These are phyloP conservation scores for Flexamia atlantica DNA, from an alignment of 2,888 invertebrate genomes.

Conservation along the genomic window DNA sequence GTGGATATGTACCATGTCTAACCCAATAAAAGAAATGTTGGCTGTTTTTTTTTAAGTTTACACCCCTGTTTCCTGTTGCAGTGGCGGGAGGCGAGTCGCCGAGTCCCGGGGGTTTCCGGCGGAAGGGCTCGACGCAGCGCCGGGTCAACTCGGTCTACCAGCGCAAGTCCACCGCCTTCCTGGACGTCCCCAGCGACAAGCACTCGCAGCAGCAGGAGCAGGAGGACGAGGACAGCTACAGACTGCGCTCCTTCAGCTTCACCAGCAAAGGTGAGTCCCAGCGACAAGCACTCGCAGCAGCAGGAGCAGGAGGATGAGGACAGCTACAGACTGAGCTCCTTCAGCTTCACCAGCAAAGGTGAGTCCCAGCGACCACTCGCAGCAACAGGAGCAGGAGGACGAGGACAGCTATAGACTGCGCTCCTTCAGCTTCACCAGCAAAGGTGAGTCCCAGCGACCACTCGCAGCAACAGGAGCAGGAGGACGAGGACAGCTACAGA, in stretches of 20 bases:
- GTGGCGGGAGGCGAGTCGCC: conserved; percentile 75
- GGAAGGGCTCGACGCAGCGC: conserved; percentile 75
- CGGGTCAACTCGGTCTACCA: conserved; percentile 76
- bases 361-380: conserved; percentile 76
- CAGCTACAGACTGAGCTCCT: conserved; percentile 93
- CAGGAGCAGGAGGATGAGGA: conserved; percentile 86
- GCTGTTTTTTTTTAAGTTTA: background rate
- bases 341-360: conserved; percentile 95
- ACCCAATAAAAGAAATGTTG: too few relatives aligned
- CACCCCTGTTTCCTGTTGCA: conserved; percentile 77
- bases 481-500: conserved; percentile 92
- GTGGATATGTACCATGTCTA: too few relatives aligned
- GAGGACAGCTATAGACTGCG: conserved; percentile 92
- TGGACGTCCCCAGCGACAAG: conserved; percentile 81
- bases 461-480: conserved; percentile 76
- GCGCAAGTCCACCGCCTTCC: conserved; percentile 84
- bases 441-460: conserved; percentile 84
- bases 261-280: conserved; percentile 91
- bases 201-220: conserved; percentile 75
- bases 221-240: conserved; percentile 91
- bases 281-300: conserved; percentile 72
- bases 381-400: conserved; percentile 75
- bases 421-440: conserved; percentile 94
- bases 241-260: conserved; percentile 94
- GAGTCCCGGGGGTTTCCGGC: conserved; percentile 79